These are phyloP conservation scores for Tetragonula carbonaria DNA, from an alignment of 2,888 invertebrate species.

Conservation along the genomic window DNA sequence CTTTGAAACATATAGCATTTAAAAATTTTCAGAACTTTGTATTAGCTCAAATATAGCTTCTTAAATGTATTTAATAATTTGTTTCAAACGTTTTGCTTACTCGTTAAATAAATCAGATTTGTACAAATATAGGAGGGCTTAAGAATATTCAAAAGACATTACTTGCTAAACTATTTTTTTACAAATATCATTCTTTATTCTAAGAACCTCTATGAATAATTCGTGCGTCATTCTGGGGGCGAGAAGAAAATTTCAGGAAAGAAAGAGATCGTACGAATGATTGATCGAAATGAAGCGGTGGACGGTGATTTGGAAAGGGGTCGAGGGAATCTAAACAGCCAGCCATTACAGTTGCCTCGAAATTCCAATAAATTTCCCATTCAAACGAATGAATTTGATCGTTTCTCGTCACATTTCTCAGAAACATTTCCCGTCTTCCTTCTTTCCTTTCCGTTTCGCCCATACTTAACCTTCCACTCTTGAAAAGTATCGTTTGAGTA, in stretches of 20 bases:
- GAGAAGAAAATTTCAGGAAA: not conserved
- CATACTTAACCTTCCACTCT: not conserved
- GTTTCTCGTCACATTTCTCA: not conserved
- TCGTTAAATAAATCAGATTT: too few species aligned
- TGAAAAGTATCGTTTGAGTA: not conserved
- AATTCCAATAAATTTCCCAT: slow-evolving; percentile 22
- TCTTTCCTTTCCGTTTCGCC: not conserved
- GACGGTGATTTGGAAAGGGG: not conserved
- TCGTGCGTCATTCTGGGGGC: not conserved
- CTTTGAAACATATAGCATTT: too few species aligned
- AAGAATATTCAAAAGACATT: too few species aligned
- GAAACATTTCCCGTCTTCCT: slow-evolving; percentile 1
- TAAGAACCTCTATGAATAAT: not conserved
- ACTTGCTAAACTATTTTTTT: too few species aligned
- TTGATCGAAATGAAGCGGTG: not conserved
- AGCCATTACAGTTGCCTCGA: not conserved
- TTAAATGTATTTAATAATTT: too few species aligned
- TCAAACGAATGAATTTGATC: not conserved
- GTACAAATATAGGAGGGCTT: too few species aligned
- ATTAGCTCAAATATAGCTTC: too few species aligned
- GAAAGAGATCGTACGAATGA: not conserved
- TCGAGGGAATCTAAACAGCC: not conserved
- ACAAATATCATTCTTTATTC: too few species aligned
- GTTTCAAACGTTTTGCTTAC: too few species aligned
- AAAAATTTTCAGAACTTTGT: too few species aligned